Evolutionary conservation across 1,140 invertebrate species (phyloP), one percentile per base, ranked within the genome.

Genomic region (Cotesia chilonis): DNA sequence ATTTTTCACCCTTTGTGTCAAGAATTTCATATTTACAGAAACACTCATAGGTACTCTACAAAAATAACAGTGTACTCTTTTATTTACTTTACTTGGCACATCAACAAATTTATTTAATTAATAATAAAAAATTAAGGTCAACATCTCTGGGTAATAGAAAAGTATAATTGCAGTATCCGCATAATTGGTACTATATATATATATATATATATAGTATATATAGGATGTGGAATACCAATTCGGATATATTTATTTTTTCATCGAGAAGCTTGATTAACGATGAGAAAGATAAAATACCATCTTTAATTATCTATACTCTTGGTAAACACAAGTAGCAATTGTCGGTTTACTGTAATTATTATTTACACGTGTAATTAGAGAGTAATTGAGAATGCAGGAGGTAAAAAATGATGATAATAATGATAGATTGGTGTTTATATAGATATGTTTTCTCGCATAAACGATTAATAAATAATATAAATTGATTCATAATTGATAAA

Each of bases 231-330:
- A 28, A 28, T 28, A 28, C 28, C 28, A 28, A 28, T 28, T 28
- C 1, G 28, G 28, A 28, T 3, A 28, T 28, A 28, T 28, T 28
- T 28, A 28, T 47, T 47, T 47, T 47, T 6, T 9, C 6, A 47
- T 47, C 41, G 6, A 36, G 55, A 20, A 52, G 20, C 10, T 64
- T 71, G 70, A 71, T 71, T 55, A 71, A 71, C 37, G 60, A 65
- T 61, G 60, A 57, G 70, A 71, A 71, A 71, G 70, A 63, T 55
- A 64, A 61, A 20, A 28, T 35, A n/a, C 57, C 64, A 36, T 70
- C 70, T 71, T 71, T 63, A 71, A 71, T 71, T 71, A 71, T 66
- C 70, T 61, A 28, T 28, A 71, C 70, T 71, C 70, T 64, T 57
- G 35, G 52, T 55, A 66, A 71, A 71, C 65, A 71, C 70, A 71